phyloP scores from a whole-genome alignment of 2,113 vertebrate species.

The Phalacrocorax pelagicus region DNA sequence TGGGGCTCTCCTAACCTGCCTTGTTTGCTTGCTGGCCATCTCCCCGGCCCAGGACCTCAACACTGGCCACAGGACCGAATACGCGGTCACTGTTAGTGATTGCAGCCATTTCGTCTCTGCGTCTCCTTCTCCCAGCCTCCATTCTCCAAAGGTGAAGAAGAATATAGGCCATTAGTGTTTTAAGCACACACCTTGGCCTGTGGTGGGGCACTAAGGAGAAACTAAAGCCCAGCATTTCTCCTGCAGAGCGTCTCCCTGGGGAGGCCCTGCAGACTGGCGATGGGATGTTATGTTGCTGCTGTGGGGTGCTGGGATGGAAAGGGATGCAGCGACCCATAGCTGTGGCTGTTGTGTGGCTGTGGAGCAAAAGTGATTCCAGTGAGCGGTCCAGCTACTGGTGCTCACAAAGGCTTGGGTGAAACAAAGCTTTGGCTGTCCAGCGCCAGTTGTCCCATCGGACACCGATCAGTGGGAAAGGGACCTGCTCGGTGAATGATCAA shows the following conservation, averaged over 20 bases:
- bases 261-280: background rate
- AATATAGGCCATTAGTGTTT: background rate
- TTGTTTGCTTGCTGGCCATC: background rate
- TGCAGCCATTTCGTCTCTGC: background rate
- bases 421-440: background rate
- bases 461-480: background rate
- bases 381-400: background rate
- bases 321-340: background rate
- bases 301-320: background rate
- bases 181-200: background rate
- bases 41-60: slow-evolving; percentile 44
- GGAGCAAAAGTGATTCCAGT: background rate
- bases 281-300: background rate
- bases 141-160: slow-evolving; percentile 2
- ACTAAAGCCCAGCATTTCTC: background rate
- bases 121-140: background rate
- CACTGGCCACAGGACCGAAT: background rate
- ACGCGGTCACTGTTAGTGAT: background rate
- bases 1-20: background rate
- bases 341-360: background rate
- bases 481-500: background rate
- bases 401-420: background rate
- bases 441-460: too few relatives aligned
- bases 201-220: background rate
- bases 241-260: background rate